phyloP scores from a whole-genome alignment of 2,113 vertebrate species.

The Boulengeromyrus knoepffleri region DNA sequence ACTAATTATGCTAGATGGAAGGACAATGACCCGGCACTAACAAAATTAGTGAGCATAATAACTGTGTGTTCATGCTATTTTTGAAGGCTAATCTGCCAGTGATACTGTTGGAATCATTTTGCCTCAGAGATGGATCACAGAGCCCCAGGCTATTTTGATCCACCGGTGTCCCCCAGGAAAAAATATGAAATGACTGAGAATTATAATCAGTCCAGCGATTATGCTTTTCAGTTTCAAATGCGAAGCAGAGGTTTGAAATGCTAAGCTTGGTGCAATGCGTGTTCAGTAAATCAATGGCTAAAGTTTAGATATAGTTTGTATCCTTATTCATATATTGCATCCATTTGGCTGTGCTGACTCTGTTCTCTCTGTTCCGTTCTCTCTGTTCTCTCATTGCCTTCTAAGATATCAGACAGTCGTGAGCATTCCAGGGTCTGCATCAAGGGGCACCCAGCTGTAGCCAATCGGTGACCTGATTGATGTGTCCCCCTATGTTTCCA shows the following conservation, averaged over 20 bases:
- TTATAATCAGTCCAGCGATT: not conserved
- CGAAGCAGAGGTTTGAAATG: not conserved
- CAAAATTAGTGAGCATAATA: not conserved
- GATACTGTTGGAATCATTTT: not conserved
- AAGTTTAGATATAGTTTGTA: not conserved
- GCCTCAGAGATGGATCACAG: not conserved
- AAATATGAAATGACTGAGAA: not conserved
- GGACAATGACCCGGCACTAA: not conserved
- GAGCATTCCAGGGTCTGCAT: not conserved
- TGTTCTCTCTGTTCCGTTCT: no score
- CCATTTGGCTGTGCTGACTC: not conserved
- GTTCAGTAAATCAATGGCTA: not conserved
- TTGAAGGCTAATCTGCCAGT: not conserved
- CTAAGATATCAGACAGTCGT: not conserved
- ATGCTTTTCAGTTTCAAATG: not conserved
- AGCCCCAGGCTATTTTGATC: not conserved
- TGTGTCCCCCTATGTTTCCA: not conserved
- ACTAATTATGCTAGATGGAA: not conserved
- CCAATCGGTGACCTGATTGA: not conserved
- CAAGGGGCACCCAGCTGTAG: not conserved
- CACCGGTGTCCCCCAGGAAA: not conserved
- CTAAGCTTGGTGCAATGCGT: not conserved
- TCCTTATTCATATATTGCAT: not conserved
- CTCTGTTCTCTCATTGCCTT: not conserved
- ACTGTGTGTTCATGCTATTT: not conserved